Base-by-base conservation (phyloP, 2,797 vertebrate genomes). In the Poecilia gillii region DNA sequence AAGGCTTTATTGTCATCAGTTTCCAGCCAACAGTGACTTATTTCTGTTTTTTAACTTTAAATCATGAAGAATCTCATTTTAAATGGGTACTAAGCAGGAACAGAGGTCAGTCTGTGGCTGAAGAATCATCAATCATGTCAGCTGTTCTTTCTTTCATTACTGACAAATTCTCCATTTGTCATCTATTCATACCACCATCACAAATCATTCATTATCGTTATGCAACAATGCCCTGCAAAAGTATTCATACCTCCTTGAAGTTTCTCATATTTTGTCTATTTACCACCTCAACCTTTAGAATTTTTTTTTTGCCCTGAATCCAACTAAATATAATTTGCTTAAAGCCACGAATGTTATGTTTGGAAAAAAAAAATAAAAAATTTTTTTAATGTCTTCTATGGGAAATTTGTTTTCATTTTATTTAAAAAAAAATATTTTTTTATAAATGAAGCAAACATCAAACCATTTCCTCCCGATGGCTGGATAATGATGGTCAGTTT, bases 81-180 rank as follows among this genome's bases (percentile, higher is more conserved):
- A 47, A 86, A 66, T 78, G 57, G 23, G 8, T 75, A 55, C 43
- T 77, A 36, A 6, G 28, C 36, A 59, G 45, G 74, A 57, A 73
- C 64, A 41, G 72, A 79, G 79, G 70, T 39, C 83, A 77, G 59
- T 81, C 13, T 87, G 87, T 91, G 90, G 83, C 81, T 80, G 78
- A 85, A 92, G 85, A 78, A 70, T 68, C 66, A 43, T 6, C 11
- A 4, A 0, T 68, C 46, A 1, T 70, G 5, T 68, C 33, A 41
- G 1, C 74, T 70, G 57, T 57, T 64, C 16, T 81, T 59, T 45
- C 66, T 86, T 77, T 78, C 77, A 83, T 86, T 18, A n/a, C 46
- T 74, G 53, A 80, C 76, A 73, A 68, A 87, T 77, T 73, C 33
- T 71, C 64, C 57, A 53, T 55, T 74, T 68, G 64, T 74, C 70